A percentile compares a stretch with the other conserved stretches of the same genome.
Evolutionary conservation across 2,888 invertebrate species (phyloP).

Genomic region (Glyphotaelius pellucidus): DNA sequence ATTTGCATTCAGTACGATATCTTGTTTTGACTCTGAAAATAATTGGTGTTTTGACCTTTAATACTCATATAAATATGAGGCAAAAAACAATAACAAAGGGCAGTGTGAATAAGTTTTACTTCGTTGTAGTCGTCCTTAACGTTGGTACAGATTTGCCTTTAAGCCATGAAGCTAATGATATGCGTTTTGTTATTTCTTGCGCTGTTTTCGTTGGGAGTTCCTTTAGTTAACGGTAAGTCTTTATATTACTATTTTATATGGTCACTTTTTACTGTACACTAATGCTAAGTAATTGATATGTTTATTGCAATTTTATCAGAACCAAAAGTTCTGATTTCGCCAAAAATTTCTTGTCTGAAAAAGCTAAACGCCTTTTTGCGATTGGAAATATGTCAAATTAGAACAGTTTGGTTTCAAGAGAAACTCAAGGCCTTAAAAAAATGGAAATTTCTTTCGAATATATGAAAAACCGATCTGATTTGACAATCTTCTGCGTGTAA

Average conservation of each 20-base stretch:
- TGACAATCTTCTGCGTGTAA: no score
- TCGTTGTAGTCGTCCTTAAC: not conserved
- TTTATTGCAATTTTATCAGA: no score
- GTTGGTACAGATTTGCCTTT: not conserved
- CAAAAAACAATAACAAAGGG: not conserved
- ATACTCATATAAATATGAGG: not conserved
- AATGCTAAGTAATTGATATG: no score
- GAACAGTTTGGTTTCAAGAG: no score
- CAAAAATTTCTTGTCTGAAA: no score
- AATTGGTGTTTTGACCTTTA: not conserved
- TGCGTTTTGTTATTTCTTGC: not conserved
- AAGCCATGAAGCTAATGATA: not conserved
- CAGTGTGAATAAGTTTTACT: not conserved
- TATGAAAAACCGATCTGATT: no score
- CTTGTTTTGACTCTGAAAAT: not conserved
- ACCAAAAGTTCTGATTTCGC: no score
- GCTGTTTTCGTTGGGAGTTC: not conserved
- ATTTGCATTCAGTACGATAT: not conserved
- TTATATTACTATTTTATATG: not conserved
- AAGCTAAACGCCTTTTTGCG: no score
- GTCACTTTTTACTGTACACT: no score
- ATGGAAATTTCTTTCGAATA: no score
- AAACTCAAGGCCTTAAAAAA: no score
- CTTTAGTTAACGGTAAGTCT: not conserved
- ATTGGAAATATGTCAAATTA: no score